phyloP scores from a whole-genome alignment of 1,140 invertebrate genomes.

The Holotrichia oblita region DNA sequence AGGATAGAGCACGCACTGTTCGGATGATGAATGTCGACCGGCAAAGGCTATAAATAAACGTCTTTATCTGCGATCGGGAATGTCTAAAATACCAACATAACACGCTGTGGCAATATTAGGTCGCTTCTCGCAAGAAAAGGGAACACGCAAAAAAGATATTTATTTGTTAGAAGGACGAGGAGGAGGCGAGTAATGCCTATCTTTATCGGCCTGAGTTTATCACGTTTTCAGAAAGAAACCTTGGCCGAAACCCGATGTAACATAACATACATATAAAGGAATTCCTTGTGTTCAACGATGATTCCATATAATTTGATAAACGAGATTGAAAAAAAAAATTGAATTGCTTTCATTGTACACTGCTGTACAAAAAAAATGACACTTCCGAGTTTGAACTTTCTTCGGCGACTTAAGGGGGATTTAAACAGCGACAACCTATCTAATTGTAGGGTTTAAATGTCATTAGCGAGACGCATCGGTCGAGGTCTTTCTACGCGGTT shows the following conservation, averaged over 20 bases:
- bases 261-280: not conserved
- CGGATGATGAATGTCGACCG: not conserved
- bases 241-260: not conserved
- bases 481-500: no score
- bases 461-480: not conserved
- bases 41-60: conserved; percentile 8
- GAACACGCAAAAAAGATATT: conserved; percentile 17
- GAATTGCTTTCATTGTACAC: no score
- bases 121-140: conserved; percentile 1
- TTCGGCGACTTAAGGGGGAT: not conserved
- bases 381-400: no score
- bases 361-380: no score
- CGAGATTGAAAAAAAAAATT: not conserved
- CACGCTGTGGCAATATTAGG: not conserved
- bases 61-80: conserved; percentile 11
- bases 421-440: conserved; percentile 4
- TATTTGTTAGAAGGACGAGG: not conserved
- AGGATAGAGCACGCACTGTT: conserved; percentile 6
- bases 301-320: not conserved
- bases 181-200: not conserved
- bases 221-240: not conserved
- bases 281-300: not conserved
- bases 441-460: conserved; percentile 2
- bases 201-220: conserved; percentile 1
- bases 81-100: conserved; percentile 17